A percentile compares a stretch with the other conserved stretches of the same genome.
phyloP scores from a whole-genome alignment of 2,888 invertebrate species.

The Lithophane socia region DNA sequence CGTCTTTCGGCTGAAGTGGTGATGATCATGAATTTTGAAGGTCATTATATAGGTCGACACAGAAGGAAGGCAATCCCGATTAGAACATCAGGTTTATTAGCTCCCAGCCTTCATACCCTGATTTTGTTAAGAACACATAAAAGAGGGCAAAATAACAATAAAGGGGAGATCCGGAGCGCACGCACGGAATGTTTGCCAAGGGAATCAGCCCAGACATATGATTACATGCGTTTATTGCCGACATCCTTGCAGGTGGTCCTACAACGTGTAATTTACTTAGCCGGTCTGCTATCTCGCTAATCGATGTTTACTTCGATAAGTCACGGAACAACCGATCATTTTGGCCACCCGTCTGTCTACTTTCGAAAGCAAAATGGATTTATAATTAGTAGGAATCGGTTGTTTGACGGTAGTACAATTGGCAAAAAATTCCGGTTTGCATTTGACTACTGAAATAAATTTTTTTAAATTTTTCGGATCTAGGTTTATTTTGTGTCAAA shows the following conservation, averaged over 20 bases:
- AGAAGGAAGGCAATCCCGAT: not conserved
- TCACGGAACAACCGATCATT: conserved; percentile 75
- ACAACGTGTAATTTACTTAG: conserved; percentile 73
- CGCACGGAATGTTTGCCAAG: conserved; percentile 56
- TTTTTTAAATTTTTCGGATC: not conserved
- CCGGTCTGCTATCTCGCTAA: conserved; percentile 73
- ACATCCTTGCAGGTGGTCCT: conserved; percentile 74
- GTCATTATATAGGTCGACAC: not conserved
- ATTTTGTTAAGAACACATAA: conserved; percentile 34
- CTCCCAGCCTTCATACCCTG: conserved; percentile 2
- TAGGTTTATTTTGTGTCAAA: not conserved
- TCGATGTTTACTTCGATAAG: conserved; percentile 81
- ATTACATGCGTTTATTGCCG: conserved; percentile 58
- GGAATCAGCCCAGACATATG: conserved; percentile 52
- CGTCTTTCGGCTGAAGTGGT: too few species aligned
- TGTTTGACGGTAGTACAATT: not conserved
- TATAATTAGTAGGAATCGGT: conserved; percentile 33
- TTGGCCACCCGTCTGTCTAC: conserved; percentile 56
- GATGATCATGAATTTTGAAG: not conserved
- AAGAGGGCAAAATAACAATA: conserved; percentile 39
- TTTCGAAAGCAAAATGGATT: conserved; percentile 50
- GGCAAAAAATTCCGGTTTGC: not conserved
- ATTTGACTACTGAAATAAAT: not conserved
- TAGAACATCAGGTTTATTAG: conserved; percentile 22
- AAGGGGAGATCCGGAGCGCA: conserved; percentile 32